phyloP scores from a whole-genome alignment of 2,888 invertebrate genomes.

The Cheilosia scutellata region DNA sequence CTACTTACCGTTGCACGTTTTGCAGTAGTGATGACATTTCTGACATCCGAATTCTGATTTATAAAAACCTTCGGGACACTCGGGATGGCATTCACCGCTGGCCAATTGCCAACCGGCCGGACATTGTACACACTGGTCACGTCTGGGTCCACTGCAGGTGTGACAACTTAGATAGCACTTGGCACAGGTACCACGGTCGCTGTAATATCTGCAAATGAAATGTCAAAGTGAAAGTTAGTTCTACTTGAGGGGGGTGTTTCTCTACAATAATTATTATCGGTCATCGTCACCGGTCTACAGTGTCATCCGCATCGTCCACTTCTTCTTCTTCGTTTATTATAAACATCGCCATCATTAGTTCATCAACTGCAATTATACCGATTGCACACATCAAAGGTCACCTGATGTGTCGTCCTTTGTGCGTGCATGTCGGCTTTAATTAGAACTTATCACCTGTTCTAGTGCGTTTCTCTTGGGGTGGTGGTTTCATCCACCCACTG shows the following conservation, averaged over 20 bases:
- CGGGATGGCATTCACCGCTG: constrained; percentile 93
- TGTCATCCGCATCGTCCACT: constrained; percentile 4
- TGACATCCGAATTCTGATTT: constrained; percentile 92
- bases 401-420: constrained; percentile 14
- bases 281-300: constrained; percentile 12
- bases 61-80: constrained; percentile 94
- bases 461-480: constrained; percentile 2
- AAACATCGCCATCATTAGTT: constrained; percentile 32
- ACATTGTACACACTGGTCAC: constrained; percentile 94
- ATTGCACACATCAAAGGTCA: constrained; percentile 17
- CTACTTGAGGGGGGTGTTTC: background rate
- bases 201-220: constrained; percentile 89
- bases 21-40: constrained; percentile 95
- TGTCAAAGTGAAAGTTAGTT: constrained; percentile 38
- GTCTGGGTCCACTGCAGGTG: constrained; percentile 93
- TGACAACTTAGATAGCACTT: constrained; percentile 93
- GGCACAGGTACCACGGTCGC: constrained; percentile 92
- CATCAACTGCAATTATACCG: constrained; percentile 41
- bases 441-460: constrained; percentile 35
- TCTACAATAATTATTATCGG: constrained; percentile 18
- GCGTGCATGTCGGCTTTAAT: constrained; percentile 29
- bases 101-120: constrained; percentile 92
- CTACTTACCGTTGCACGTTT: constrained; percentile 91
- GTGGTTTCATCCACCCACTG: background rate
- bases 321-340: background rate